These are phyloP conservation scores for Spea multiplicata DNA, from an alignment of 2,113 vertebrate species.

Conservation along the genomic window DNA sequence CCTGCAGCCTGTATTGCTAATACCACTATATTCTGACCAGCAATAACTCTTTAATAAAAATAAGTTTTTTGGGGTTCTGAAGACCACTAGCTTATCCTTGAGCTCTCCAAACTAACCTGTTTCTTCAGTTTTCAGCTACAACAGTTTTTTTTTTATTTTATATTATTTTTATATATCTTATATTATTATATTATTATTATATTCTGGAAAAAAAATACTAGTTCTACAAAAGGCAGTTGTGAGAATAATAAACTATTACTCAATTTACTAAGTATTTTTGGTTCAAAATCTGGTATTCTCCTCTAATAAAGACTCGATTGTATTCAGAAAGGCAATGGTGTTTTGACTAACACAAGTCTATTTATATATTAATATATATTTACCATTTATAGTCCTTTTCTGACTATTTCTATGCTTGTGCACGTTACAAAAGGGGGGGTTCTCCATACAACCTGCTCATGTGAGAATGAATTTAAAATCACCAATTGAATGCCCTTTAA, in stretches of 20 bases:
- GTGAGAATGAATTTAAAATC: slow-evolving; percentile 32
- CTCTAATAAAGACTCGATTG: neutral
- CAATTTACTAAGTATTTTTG: neutral
- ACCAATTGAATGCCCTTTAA: slow-evolving; percentile 15
- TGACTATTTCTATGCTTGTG: slow-evolving; percentile 1
- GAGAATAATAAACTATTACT: neutral
- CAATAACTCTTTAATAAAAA: too few relatives aligned
- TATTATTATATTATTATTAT: too few relatives aligned
- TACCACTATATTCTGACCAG: too few relatives aligned
- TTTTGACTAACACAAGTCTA: neutral
- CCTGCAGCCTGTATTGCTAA: too few relatives aligned
- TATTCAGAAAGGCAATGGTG: neutral
- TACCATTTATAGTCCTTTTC: neutral
- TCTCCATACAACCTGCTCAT: neutral
- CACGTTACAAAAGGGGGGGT: neutral
- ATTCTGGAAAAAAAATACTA: too few relatives aligned
- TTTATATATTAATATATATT: neutral
- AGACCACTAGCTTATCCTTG: too few relatives aligned
- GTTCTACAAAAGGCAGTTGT: too few relatives aligned
- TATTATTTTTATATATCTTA: too few relatives aligned
- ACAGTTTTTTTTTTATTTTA: too few relatives aligned
- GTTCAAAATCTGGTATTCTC: neutral
- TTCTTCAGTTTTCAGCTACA: too few relatives aligned
- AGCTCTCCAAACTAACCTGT: too few relatives aligned
- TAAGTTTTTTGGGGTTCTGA: too few relatives aligned